Conservation (phyloP, 2,113 vertebrate species). For the Coreoperca whiteheadi region DNA sequence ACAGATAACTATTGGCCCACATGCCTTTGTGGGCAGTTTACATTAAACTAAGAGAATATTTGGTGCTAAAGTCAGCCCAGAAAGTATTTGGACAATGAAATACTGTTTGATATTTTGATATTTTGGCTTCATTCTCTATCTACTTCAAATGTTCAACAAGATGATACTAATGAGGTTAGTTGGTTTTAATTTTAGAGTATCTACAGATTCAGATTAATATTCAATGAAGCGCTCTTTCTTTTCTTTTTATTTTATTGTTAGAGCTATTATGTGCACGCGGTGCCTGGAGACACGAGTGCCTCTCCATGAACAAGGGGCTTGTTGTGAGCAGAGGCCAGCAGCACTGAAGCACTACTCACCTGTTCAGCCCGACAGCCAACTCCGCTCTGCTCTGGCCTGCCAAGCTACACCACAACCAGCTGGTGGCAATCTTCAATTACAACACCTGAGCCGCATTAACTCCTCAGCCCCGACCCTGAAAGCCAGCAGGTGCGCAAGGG, state of each 20-base stretch:
- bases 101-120: slow-evolving; percentile 64
- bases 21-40: slow-evolving; percentile 63
- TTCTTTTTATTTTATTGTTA: slow-evolving; percentile 46
- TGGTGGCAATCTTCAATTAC: slow-evolving; percentile 78
- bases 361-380: slow-evolving; percentile 68
- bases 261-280: slow-evolving; percentile 47
- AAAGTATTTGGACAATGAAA: slow-evolving; percentile 69
- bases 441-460: slow-evolving; percentile 77
- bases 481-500: slow-evolving; percentile 60
- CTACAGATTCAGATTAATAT: slow-evolving; percentile 74
- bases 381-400: slow-evolving; percentile 57
- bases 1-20: slow-evolving; percentile 40
- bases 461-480: slow-evolving; percentile 48
- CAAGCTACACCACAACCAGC: slow-evolving; percentile 74
- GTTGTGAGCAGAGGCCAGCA: slow-evolving; percentile 68
- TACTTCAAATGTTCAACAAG: slow-evolving; percentile 55
- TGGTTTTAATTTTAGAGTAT: slow-evolving; percentile 66
- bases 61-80: slow-evolving; percentile 44
- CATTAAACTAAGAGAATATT: slow-evolving; percentile 72
- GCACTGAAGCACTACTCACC: slow-evolving; percentile 68
- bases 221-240: slow-evolving; percentile 57
- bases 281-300: slow-evolving; percentile 66
- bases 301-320: slow-evolving; percentile 69
- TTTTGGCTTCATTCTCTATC: slow-evolving; percentile 45
- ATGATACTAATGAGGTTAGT: slow-evolving; percentile 70